Percentiles rank a stretch among this genome's conserved stretches.
Conservation (phyloP, 92 coral and sea anemone genomes). For the Zoanthus gigantus region DNA sequence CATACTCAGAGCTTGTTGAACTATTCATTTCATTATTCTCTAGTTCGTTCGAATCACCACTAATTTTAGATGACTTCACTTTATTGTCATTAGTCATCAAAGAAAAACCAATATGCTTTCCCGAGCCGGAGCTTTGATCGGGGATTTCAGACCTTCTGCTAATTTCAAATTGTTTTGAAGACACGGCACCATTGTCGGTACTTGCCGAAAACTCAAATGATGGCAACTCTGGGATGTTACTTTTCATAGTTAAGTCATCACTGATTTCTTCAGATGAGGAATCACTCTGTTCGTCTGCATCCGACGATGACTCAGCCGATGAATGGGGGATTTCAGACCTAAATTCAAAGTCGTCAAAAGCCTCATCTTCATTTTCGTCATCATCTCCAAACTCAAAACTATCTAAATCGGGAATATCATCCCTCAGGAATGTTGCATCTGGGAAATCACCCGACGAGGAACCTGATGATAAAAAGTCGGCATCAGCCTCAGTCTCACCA, state of each 20-base stretch:
- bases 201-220: not conserved
- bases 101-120: conserved; percentile 1
- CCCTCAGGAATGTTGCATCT: conserved; percentile 8
- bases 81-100: not conserved
- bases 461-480: conserved; percentile 28
- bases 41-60: conserved; percentile 34
- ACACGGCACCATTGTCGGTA: not conserved
- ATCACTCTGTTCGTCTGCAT: not conserved
- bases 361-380: not conserved
- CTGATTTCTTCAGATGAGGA: not conserved
- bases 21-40: conserved; percentile 19
- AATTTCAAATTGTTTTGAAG: conserved; percentile 9
- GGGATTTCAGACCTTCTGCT: conserved; percentile 42
- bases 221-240: not conserved
- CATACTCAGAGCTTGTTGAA: conserved; percentile 25
- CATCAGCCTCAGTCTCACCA: conserved; percentile 41
- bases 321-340: conserved; percentile 27
- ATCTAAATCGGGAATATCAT: not conserved
- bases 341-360: conserved; percentile 28
- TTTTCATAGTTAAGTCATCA: not conserved
- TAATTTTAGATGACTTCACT: conserved; percentile 11
- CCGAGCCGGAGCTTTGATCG: conserved; percentile 19
- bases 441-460: conserved; percentile 17
- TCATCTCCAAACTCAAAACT: not conserved
- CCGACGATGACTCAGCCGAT: conserved; percentile 3